Base-by-base conservation (phyloP, 2,797 vertebrate species). In the Crypturellus tataupa region DNA sequence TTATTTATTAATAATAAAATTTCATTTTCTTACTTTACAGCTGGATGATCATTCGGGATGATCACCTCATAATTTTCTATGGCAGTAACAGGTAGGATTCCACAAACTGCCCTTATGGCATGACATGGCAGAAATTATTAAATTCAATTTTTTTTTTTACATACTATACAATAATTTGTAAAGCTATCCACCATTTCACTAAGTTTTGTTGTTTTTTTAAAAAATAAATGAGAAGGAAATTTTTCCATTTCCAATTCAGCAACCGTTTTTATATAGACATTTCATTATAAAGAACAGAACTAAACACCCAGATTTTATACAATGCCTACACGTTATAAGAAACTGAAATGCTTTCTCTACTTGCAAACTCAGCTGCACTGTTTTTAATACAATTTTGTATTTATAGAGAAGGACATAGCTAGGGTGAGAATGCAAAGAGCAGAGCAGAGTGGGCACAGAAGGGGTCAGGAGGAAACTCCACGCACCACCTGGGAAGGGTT, bases 31-130 rank as follows among this genome's bases (percentile, higher is more conserved):
- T 75, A 94, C 92, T 42, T 56, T 85, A 62, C 80, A 73, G 31
- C 51, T 76, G 77, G 44, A 55, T 55, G 31, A 79, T 58, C 71
- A 80, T 71, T 89, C 65, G 73, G 39, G 23, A 77, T 49, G 6
- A 87, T 40, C 39, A 78, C 84, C 80, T 53, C 62, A 62, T 33
- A 8, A 87, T 92, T 93, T 97, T 71, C 62, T 51, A 75, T 42
- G 4, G 14, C 51, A 79, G 51, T 56, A 58, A 58, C 31, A 94
- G 62, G n/a, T 79, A 42, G 69, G 47, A 85, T 93, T 93, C 72
- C 60, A 83, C 69, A 83, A 85, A 11, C n/a, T 3, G 0, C 65
- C 11, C 40, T 51, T 59, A 56, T 24, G 13, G 17, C 33, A 42
- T 35, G 25, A 59, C 85, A 92, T 65, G 37, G 82, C 4, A 91